A percentile compares a stretch with the other conserved stretches of the same genome.
These are phyloP conservation scores for Apodemus sylvaticus DNA, from an alignment of 2,113 vertebrate species.

Conservation along the genomic window DNA sequence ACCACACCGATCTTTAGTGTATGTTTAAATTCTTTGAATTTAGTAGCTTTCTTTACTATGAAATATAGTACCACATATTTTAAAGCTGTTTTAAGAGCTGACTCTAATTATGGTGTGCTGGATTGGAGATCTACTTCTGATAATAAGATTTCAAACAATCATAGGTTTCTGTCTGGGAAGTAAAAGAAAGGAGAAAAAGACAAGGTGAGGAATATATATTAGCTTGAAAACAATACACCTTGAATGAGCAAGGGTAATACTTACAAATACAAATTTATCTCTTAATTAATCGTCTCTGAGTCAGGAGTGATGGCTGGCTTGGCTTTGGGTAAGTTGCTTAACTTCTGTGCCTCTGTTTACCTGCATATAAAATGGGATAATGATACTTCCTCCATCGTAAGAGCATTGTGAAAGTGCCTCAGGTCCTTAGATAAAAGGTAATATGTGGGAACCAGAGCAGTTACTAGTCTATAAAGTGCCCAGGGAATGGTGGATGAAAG, in stretches of 20 bases:
- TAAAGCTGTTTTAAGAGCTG: not conserved
- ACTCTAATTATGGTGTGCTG: not conserved
- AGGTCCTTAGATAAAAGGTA: conserved; percentile 72
- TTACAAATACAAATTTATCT: conserved; percentile 12
- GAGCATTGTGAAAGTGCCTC: conserved; percentile 61
- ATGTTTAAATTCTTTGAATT: conserved; percentile 34
- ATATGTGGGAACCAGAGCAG: conserved; percentile 36
- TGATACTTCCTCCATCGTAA: conserved; percentile 69
- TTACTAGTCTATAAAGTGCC: conserved; percentile 62
- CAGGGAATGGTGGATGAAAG: conserved; percentile 69
- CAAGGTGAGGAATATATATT: not conserved
- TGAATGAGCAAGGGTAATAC: not conserved
- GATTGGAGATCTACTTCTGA: not conserved
- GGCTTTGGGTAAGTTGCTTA: conserved; percentile 65
- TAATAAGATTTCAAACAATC: not conserved
- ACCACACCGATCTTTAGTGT: not conserved
- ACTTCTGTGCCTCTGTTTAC: conserved; percentile 71
- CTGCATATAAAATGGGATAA: conserved; percentile 74
- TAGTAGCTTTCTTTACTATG: conserved; percentile 33
- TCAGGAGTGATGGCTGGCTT: conserved; percentile 50
- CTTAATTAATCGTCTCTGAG: conserved; percentile 53
- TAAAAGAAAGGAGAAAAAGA: not conserved
- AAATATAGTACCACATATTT: not conserved
- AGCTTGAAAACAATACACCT: conserved; percentile 10
- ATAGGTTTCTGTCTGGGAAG: not conserved